Evolutionary conservation across 30 jellyfish, hydroid and myxozoan species (phyloP).

Genomic region (Pelagia noctiluca): DNA sequence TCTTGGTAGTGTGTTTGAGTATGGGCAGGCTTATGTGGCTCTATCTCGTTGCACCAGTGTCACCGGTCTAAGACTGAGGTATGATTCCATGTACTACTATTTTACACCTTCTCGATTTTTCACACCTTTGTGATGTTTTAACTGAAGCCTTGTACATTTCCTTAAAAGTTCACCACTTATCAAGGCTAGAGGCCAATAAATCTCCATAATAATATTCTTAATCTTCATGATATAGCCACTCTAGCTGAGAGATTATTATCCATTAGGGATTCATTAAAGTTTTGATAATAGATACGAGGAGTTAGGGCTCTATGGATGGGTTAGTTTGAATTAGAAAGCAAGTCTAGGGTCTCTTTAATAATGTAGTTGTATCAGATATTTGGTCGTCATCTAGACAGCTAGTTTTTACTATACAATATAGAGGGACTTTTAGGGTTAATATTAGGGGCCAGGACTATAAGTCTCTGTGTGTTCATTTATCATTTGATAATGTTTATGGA

Average conservation of each 20-base stretch:
- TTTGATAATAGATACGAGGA: too few relatives aligned
- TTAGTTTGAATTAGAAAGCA: too few relatives aligned
- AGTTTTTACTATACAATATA: too few relatives aligned
- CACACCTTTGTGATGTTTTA: not conserved
- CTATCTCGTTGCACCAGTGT: constrained; percentile 78
- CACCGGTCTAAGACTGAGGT: constrained; percentile 61
- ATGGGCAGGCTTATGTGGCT: constrained; percentile 89
- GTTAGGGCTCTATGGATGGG: too few relatives aligned
- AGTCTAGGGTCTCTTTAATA: too few relatives aligned
- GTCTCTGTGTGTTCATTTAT: too few relatives aligned
- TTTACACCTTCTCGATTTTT: not conserved
- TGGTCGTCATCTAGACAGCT: too few relatives aligned
- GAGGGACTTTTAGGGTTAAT: too few relatives aligned
- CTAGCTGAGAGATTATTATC: not conserved
- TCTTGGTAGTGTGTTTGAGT: constrained; percentile 67
- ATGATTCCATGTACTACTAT: not conserved
- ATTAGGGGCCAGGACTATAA: too few relatives aligned
- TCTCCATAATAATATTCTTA: not conserved
- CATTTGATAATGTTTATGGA: too few relatives aligned
- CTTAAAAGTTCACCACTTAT: not conserved
- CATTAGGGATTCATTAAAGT: too few relatives aligned
- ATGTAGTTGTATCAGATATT: too few relatives aligned
- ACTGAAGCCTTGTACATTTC: not conserved
- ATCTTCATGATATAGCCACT: not conserved
- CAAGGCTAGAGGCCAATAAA: not conserved